These are phyloP conservation scores for Spilogale gracilis DNA, from an alignment of 2,113 vertebrate species.

Conservation along the genomic window DNA sequence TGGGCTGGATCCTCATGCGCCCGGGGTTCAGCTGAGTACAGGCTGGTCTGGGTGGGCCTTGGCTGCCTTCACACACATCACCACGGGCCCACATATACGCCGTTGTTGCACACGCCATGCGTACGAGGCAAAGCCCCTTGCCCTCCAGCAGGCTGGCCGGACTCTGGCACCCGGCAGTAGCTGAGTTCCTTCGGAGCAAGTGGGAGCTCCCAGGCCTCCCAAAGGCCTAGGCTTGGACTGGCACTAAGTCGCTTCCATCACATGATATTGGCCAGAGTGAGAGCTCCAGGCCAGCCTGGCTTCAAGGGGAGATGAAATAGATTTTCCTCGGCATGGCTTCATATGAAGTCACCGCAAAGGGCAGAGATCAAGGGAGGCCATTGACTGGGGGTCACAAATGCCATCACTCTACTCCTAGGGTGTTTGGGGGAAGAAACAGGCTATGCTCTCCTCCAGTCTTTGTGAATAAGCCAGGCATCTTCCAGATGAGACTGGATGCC, in stretches of 20 bases:
- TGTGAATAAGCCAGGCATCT: neutral
- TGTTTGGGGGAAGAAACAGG: neutral
- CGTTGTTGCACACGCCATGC: neutral
- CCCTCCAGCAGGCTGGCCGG: accelerated
- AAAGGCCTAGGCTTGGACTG: neutral
- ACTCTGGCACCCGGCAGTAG: neutral
- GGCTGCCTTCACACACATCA: neutral
- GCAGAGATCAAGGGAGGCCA: neutral
- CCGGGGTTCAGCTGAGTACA: too few relatives aligned
- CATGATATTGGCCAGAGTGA: neutral
- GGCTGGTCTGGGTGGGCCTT: neutral
- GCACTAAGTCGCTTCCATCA: neutral
- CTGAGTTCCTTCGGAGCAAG: neutral
- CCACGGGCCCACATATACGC: too few relatives aligned
- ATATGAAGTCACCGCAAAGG: neutral
- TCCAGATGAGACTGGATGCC: neutral
- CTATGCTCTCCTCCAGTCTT: neutral
- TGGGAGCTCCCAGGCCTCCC: neutral
- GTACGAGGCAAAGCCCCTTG: accelerated
- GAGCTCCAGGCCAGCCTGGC: neutral
- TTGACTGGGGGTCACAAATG: accelerated
- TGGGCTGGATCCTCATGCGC: neutral
- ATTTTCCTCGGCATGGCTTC: neutral
- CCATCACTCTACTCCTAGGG: accelerated
- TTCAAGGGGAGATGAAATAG: neutral